Conservation (phyloP, 2,888 invertebrate species). For the Synanthedon vespiformis region DNA sequence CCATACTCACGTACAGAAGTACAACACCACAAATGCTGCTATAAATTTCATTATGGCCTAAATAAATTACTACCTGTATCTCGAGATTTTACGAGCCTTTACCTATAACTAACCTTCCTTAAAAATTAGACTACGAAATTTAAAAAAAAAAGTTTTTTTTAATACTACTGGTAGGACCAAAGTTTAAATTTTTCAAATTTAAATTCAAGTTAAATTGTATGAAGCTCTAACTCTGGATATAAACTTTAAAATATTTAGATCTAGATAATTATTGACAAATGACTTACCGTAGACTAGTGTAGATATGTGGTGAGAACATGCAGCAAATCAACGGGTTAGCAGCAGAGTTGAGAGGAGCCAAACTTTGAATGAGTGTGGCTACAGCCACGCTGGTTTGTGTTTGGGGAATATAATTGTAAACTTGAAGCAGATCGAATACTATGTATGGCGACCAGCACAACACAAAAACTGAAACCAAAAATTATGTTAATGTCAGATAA, state of each 20-base stretch:
- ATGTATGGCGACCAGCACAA: constrained; percentile 97
- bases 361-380: constrained; percentile 90
- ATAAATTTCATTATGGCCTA: too few species aligned
- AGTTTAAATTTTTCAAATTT: too few species aligned
- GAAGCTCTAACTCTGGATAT: too few species aligned
- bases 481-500: neutral
- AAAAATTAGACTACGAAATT: too few species aligned
- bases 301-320: constrained; percentile 91
- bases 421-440: constrained; percentile 90
- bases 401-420: constrained; percentile 82
- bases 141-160: too few species aligned
- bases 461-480: constrained; percentile 80
- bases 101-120: too few species aligned
- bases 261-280: neutral
- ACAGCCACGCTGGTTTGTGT: constrained; percentile 85
- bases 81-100: too few species aligned
- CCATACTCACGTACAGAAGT: too few species aligned
- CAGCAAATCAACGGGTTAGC: constrained; percentile 96
- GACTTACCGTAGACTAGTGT: constrained; percentile 82
- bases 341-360: constrained; percentile 92
- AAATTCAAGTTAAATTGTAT: neutral
- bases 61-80: too few species aligned
- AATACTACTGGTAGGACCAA: too few species aligned
- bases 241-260: too few species aligned
- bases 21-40: too few species aligned